These are phyloP conservation scores for Cheilosia grossa DNA, from an alignment of 2,888 invertebrate species.

Conservation along the genomic window DNA sequence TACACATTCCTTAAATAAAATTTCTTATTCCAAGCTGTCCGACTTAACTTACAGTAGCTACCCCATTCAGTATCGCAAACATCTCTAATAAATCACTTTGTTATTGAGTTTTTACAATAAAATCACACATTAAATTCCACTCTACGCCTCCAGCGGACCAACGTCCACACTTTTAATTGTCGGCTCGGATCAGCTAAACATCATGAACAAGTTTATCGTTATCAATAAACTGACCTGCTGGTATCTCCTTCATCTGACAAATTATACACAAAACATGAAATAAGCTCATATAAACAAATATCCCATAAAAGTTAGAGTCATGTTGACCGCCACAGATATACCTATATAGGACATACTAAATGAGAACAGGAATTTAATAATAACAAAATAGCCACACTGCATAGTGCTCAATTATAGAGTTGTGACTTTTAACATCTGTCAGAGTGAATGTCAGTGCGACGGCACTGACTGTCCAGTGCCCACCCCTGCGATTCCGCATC, in stretches of 20 bases:
- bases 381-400: constrained; percentile 25
- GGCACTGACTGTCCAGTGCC: not conserved
- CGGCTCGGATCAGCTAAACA: not conserved
- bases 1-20: no score
- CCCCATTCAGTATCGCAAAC: not conserved
- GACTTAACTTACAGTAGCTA: not conserved
- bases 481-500: constrained; percentile 40
- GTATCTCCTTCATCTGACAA: constrained; percentile 37
- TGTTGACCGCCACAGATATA: constrained; percentile 18
- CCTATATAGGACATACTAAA: constrained; percentile 1
- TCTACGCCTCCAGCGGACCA: not conserved
- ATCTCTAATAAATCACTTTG: constrained; percentile 17
- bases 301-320: constrained; percentile 24
- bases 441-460: constrained; percentile 30
- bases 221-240: not conserved
- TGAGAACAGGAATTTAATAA: constrained; percentile 42
- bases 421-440: constrained; percentile 64
- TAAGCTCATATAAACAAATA: constrained; percentile 25
- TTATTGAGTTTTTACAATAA: constrained; percentile 19
- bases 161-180: not conserved
- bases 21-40: no score
- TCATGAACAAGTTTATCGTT: constrained; percentile 3
- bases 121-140: constrained; percentile 16
- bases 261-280: constrained; percentile 41
- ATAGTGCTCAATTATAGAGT: constrained; percentile 42